Evolutionary conservation across 2,797 vertebrate species (phyloP), one percentile per base, ranked within the genome.

Genomic region (Moxostoma hubbsi): DNA sequence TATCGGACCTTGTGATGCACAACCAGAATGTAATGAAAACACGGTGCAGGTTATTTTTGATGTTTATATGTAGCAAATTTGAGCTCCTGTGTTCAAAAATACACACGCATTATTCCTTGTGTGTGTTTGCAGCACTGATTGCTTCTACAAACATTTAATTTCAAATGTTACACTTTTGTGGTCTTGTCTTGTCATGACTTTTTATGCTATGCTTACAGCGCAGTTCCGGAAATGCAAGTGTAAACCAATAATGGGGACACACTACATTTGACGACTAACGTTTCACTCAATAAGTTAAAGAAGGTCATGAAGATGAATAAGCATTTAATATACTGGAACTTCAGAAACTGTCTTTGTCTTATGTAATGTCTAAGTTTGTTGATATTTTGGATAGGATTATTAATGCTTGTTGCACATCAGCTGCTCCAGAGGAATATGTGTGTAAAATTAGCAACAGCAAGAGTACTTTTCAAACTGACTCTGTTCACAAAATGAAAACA

Each of bases 21-120:
- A 96, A 95, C 95, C 96, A 96, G 95, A 97, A 97, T 94, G 93
- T 95, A 93, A 91, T 77, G 59, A 62, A 74, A 88, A 89, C 86
- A 88, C 84, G 83, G 83, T 85, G 88, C 87, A 86, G 85, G 80
- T 62, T 85, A 82, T 83, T 5, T 0, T 82, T 75, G 85, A 85
- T 85, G 84, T 84, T 86, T 75, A 47, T 62, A 50, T 85, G 85
- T 63, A 86, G 85, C 86, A 76, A 73, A 87, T 63, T 85, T 53
- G 8, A 76, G 46, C 66, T 59, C 45, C 70, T 16, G 43, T 65
- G 77, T 75, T 73, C 24, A 24, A 47, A 43, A 57, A 15, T 36
- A 45, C 70, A 76, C 68, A 81, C 82, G 82, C 54, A 83, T 82
- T 65, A 76, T 73, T 62, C 36, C 36, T 36, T 36, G 76, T 85